Percentiles rank a stretch among this genome's conserved stretches.
Conservation (phyloP, 2,888 invertebrate genomes). For the Cantharis flavilabris region DNA sequence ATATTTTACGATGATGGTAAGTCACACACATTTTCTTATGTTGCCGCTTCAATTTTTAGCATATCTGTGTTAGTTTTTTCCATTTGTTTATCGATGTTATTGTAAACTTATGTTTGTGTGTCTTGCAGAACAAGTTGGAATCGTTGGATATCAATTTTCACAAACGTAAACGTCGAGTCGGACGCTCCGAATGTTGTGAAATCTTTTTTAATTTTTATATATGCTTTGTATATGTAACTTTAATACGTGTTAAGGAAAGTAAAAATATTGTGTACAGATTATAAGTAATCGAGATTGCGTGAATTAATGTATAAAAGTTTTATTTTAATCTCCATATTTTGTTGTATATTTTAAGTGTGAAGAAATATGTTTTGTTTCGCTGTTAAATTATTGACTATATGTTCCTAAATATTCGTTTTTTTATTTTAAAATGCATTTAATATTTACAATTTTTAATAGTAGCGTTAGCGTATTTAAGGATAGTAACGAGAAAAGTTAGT, state of each 20-base stretch:
- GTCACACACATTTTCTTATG: not conserved
- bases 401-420: not conserved
- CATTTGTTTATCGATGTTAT: not conserved
- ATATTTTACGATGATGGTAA: slow-evolving; percentile 28
- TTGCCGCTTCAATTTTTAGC: not conserved
- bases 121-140: slow-evolving; percentile 57
- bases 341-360: not conserved
- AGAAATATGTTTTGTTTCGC: not conserved
- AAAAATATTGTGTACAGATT: not conserved
- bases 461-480: not conserved
- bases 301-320: not conserved
- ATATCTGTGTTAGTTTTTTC: slow-evolving; percentile 15
- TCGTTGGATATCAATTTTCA: slow-evolving; percentile 60
- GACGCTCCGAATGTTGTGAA: slow-evolving; percentile 28
- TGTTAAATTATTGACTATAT: not conserved
- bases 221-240: slow-evolving; percentile 45
- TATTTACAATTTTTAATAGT: not conserved
- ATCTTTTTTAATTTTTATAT: slow-evolving; percentile 43
- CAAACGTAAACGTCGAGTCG: slow-evolving; percentile 51
- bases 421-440: not conserved
- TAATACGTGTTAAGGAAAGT: slow-evolving; percentile 11
- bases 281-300: not conserved
- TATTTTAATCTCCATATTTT: not conserved
- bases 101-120: slow-evolving; percentile 15
- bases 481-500: slow-evolving; percentile 15